Conservation (phyloP, 2,888 invertebrate species). For the Tiphia femorata region DNA sequence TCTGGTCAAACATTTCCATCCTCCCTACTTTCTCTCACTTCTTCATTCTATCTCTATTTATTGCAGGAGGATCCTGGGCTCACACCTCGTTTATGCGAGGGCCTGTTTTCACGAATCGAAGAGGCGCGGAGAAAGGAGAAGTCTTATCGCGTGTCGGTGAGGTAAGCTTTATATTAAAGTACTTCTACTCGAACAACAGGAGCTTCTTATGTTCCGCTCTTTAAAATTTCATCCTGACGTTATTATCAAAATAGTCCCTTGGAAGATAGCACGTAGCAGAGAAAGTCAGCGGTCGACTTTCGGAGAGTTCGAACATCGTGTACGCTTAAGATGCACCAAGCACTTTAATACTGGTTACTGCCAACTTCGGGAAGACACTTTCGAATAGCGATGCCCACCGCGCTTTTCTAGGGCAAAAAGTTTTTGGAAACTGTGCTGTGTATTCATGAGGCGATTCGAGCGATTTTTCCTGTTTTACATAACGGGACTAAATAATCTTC, state of each 20-base stretch:
- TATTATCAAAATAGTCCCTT: not conserved
- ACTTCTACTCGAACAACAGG: not conserved
- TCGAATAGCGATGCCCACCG: slow-evolving; percentile 4
- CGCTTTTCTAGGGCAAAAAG: slow-evolving; percentile 12
- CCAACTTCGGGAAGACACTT: slow-evolving; percentile 17
- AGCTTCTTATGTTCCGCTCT: too few relatives aligned
- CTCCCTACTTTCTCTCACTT: not conserved
- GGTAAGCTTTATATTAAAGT: slow-evolving; percentile 51
- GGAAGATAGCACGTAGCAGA: too few relatives aligned
- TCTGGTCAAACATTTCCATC: not conserved
- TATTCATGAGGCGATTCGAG: too few relatives aligned
- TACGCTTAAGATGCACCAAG: slow-evolving; percentile 20
- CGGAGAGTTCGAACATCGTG: slow-evolving; percentile 5
- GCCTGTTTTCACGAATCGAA: slow-evolving; percentile 67
- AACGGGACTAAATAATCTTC: too few relatives aligned
- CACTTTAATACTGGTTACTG: slow-evolving; percentile 16
- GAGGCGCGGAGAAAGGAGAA: slow-evolving; percentile 58
- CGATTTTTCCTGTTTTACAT: too few relatives aligned
- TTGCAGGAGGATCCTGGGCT: slow-evolving; percentile 71
- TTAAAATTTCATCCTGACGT: too few relatives aligned
- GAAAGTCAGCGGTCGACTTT: too few relatives aligned
- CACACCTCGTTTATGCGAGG: slow-evolving; percentile 72
- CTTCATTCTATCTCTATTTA: not conserved
- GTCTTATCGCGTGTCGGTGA: slow-evolving; percentile 61
- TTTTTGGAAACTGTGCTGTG: too few relatives aligned